Evolutionary conservation across 2,888 invertebrate species (phyloP).

Genomic region (Calliphora vomitoria): DNA sequence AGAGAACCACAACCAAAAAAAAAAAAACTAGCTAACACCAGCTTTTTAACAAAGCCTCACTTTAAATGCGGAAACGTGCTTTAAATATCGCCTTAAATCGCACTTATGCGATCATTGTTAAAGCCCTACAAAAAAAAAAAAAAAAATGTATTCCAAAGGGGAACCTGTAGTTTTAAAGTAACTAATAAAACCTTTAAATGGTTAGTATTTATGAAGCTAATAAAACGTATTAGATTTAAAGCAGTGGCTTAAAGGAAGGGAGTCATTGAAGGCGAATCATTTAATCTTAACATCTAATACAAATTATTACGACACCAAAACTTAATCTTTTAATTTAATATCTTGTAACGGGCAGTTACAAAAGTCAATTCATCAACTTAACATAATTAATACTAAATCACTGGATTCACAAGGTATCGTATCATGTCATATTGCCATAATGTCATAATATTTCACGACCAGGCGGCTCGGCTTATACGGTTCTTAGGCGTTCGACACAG

Average conservation of each 20-base stretch:
- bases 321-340: too few species aligned
- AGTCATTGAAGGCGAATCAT: neutral
- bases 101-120: slow-evolving; percentile 63
- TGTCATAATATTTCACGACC: too few species aligned
- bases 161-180: slow-evolving; percentile 34
- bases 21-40: slow-evolving; percentile 7
- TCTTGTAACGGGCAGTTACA: too few species aligned
- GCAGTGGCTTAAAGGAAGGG: slow-evolving; percentile 6
- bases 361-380: too few species aligned
- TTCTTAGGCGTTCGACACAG: too few species aligned
- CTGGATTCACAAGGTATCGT: too few species aligned
- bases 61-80: slow-evolving; percentile 73
- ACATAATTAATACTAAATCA: too few species aligned
- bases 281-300: too few species aligned
- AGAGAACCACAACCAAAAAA: neutral
- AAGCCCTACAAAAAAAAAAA: slow-evolving; percentile 31
- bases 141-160: neutral
- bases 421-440: too few species aligned
- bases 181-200: slow-evolving; percentile 33
- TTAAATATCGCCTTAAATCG: slow-evolving; percentile 69
- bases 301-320: too few species aligned
- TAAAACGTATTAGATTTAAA: neutral
- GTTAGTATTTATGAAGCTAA: slow-evolving; percentile 24
- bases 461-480: too few species aligned
- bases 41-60: slow-evolving; percentile 15